These are phyloP conservation scores for Oopsacas minuta DNA, from an alignment of 37 sponge, comb jelly and placozoan genomes.

Conservation along the genomic window DNA sequence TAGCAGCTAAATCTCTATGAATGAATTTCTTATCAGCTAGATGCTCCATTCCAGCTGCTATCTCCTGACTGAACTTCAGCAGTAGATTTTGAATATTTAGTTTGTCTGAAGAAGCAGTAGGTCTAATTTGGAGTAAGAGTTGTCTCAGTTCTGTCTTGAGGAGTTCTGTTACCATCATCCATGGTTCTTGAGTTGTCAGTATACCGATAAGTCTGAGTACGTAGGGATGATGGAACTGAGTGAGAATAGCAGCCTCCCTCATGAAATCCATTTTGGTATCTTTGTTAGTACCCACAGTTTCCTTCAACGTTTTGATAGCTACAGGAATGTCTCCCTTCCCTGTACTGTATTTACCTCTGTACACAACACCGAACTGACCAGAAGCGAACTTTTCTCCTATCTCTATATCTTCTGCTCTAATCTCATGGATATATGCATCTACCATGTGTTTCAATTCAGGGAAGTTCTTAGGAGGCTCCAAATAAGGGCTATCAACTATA, in stretches of 20 bases:
- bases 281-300: background rate
- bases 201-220: conserved; percentile 8
- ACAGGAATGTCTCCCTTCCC: conserved; percentile 9
- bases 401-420: background rate
- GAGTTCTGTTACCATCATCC: background rate
- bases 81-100: background rate
- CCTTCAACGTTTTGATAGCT: background rate
- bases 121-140: background rate
- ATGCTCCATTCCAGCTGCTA: conserved; percentile 23
- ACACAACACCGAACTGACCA: background rate
- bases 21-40: conserved; percentile 22
- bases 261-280: background rate
- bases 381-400: conserved; percentile 17
- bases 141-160: background rate
- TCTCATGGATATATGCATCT: background rate
- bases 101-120: background rate
- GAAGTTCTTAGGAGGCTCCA: background rate
- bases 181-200: background rate
- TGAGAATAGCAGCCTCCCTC: conserved; percentile 17
- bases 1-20: background rate
- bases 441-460: background rate
- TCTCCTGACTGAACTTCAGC: conserved; percentile 18
- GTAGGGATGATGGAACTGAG: conserved; percentile 24
- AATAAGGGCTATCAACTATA: background rate
- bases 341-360: background rate